Evolutionary conservation across 53 echinoderm and acorn worm species (phyloP).

Genomic region (Paracentrotus lividus): DNA sequence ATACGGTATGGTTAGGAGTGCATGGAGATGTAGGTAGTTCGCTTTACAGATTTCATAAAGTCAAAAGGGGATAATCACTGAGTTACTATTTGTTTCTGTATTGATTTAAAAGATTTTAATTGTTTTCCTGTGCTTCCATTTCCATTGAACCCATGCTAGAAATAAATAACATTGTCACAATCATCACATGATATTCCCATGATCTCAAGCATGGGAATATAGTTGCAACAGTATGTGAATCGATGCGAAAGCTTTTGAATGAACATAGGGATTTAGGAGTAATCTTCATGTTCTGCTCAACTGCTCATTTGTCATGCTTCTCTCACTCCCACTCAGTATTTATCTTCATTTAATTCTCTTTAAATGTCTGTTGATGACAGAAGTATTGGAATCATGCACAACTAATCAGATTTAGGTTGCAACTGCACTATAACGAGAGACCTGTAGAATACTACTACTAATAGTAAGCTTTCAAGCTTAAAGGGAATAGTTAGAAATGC

Average conservation of each 20-base stretch:
- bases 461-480: background rate
- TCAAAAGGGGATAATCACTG: background rate
- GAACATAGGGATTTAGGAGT: slow-evolving; percentile 17
- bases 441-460: background rate
- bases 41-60: background rate
- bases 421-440: background rate
- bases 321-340: background rate
- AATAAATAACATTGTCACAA: background rate
- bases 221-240: background rate
- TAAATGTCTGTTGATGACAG: slow-evolving; percentile 23
- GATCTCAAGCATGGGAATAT: background rate
- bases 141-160: background rate
- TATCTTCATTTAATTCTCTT: background rate
- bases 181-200: background rate
- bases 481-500: background rate
- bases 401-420: no score
- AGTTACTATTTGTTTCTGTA: background rate
- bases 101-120: background rate
- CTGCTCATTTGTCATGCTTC: slow-evolving; percentile 19
- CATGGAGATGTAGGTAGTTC: background rate
- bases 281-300: slow-evolving; percentile 41
- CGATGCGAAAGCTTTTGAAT: background rate
- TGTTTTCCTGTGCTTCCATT: background rate
- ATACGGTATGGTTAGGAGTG: background rate
- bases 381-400: background rate